phyloP scores from a whole-genome alignment of 92 coral and sea anemone species.

The Heteractis magnifica region DNA sequence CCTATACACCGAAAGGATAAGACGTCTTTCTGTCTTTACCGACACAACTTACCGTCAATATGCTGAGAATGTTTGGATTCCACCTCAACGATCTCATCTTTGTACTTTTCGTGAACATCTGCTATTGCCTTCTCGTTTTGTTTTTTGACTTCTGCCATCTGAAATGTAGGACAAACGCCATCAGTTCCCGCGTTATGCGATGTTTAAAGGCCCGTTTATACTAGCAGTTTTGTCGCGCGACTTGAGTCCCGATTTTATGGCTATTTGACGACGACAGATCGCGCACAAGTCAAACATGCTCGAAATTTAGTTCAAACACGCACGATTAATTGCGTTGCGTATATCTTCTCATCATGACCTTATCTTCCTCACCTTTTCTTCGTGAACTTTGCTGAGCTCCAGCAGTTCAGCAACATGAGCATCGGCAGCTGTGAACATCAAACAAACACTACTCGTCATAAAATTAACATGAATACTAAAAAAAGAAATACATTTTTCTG shows the following conservation, averaged over 20 bases:
- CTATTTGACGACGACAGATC: too few relatives aligned
- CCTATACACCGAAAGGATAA: too few relatives aligned
- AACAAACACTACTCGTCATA: not conserved
- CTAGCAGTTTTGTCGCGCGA: too few relatives aligned
- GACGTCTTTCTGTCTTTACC: too few relatives aligned
- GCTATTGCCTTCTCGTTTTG: conserved; percentile 62
- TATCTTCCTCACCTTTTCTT: conserved; percentile 48
- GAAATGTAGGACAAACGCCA: not conserved
- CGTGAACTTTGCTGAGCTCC: conserved; percentile 70
- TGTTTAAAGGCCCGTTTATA: too few relatives aligned
- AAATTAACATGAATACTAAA: not conserved
- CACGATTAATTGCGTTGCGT: too few relatives aligned
- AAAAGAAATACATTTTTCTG: not conserved
- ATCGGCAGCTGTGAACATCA: conserved; percentile 51
- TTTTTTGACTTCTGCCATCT: conserved; percentile 68
- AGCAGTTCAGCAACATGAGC: conserved; percentile 65
- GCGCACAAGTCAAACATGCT: too few relatives aligned
- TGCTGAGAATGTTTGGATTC: conserved; percentile 82
- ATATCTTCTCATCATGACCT: not conserved
- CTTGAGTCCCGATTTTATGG: too few relatives aligned
- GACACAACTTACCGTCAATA: conserved; percentile 70
- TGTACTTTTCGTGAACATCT: conserved; percentile 64
- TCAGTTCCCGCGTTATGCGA: too few relatives aligned
- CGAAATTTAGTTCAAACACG: too few relatives aligned
- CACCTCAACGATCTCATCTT: conserved; percentile 77